A percentile compares a stretch with the other conserved stretches of the same genome.
Conservation (phyloP, 2,113 vertebrate species). For the Zosterops japonicus region DNA sequence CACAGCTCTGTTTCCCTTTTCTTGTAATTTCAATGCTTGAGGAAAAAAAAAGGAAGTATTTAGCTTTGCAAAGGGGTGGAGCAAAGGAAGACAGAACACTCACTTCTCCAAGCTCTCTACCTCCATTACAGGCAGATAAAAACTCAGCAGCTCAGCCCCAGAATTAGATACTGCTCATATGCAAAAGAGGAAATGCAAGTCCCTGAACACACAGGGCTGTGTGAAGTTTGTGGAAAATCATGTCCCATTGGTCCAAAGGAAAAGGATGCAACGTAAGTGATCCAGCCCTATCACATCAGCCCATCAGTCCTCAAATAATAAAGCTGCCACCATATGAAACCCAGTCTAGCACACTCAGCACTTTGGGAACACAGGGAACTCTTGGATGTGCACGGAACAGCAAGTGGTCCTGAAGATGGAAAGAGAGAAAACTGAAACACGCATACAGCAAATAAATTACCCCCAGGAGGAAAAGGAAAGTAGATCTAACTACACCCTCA, state of each 20-base stretch:
- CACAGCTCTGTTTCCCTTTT: slow-evolving; percentile 42
- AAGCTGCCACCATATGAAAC: neutral
- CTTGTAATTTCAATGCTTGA: slow-evolving; percentile 58
- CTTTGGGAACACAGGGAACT: neutral
- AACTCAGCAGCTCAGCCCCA: neutral
- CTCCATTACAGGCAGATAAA: neutral
- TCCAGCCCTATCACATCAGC: neutral
- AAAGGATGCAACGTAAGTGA: neutral
- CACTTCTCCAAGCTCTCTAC: neutral
- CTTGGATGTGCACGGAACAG: neutral
- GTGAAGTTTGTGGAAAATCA: neutral
- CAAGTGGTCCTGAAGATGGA: neutral
- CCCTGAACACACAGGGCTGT: neutral
- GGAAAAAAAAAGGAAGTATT: slow-evolving; percentile 66
- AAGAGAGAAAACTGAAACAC: neutral
- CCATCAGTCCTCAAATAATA: neutral
- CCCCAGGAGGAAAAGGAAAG: neutral
- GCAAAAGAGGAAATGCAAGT: neutral
- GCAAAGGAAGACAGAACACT: neutral
- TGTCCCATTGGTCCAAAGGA: neutral
- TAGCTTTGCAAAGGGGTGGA: neutral
- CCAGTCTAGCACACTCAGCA: neutral
- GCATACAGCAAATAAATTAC: neutral
- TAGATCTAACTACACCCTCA: neutral
- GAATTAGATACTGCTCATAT: neutral